Evolutionary conservation across 2,113 vertebrate species (phyloP).

Genomic region (Oryzias curvinotus): DNA sequence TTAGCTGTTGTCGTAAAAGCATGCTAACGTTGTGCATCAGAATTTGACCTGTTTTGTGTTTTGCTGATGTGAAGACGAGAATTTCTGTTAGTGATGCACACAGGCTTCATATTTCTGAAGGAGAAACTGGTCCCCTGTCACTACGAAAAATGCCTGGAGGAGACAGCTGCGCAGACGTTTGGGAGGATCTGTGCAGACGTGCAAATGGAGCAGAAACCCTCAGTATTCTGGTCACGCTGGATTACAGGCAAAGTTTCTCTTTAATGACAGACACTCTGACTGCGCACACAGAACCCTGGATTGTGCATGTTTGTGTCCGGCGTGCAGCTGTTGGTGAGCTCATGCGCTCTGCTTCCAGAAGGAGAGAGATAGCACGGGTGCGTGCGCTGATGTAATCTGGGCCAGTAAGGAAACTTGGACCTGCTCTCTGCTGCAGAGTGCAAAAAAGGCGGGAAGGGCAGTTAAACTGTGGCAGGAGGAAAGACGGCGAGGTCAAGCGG

Average conservation of each 20-base stretch:
- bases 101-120: no score
- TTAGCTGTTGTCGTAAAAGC: no score
- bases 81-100: background rate
- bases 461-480: background rate
- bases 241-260: no score
- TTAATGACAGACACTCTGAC: no score
- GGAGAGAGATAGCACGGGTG: slow-evolving; percentile 47
- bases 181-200: no score
- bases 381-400: slow-evolving; percentile 77
- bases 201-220: no score
- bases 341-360: slow-evolving; percentile 61
- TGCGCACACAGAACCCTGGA: no score
- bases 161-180: no score
- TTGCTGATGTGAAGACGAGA: background rate
- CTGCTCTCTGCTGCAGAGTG: slow-evolving; percentile 43
- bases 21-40: background rate
- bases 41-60: background rate
- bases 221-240: no score
- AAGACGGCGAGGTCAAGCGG: background rate
- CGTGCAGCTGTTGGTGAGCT: slow-evolving; percentile 68
- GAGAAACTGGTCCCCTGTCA: no score
- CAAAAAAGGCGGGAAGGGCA: background rate
- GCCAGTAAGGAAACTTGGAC: slow-evolving; percentile 69
- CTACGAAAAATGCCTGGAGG: no score
- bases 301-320: no score